These are phyloP conservation scores for Gallinago jamesoni DNA, from an alignment of 2,113 vertebrate species.

Conservation along the genomic window DNA sequence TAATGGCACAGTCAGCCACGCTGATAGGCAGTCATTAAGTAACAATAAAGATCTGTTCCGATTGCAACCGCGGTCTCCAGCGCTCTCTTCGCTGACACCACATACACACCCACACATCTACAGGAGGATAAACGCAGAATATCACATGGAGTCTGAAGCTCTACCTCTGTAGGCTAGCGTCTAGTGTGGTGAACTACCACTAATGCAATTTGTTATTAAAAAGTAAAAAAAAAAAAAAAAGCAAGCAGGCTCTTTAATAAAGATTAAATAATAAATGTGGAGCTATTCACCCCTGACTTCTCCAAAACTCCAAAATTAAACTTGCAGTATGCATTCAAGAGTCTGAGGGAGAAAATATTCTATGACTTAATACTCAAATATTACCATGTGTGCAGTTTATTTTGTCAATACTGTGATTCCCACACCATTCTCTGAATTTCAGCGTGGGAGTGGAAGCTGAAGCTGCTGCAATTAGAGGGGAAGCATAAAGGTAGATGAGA, in stretches of 20 bases:
- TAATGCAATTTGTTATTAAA: neutral
- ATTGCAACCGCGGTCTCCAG: neutral
- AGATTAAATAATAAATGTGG: neutral
- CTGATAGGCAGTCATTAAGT: neutral
- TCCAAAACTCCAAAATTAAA: neutral
- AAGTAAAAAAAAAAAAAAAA: neutral
- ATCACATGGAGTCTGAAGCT: neutral
- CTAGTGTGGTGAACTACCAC: neutral
- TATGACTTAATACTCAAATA: neutral
- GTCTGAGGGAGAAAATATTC: neutral
- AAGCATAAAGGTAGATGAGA: neutral
- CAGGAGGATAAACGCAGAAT: neutral
- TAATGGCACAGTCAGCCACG: neutral
- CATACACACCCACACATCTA: neutral
- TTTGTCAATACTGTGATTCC: constrained; percentile 36
- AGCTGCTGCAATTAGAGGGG: neutral
- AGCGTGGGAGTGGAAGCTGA: neutral
- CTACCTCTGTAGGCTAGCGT: neutral
- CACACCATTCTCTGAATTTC: neutral
- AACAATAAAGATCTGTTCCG: neutral
- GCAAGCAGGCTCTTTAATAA: neutral
- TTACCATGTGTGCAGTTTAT: neutral
- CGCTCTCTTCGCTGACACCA: neutral
- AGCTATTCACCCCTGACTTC: neutral
- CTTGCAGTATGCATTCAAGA: neutral